A percentile compares a stretch with the other conserved stretches of the same genome.
Conservation (phyloP, 2,888 invertebrate genomes). For the Spodoptera littoralis region DNA sequence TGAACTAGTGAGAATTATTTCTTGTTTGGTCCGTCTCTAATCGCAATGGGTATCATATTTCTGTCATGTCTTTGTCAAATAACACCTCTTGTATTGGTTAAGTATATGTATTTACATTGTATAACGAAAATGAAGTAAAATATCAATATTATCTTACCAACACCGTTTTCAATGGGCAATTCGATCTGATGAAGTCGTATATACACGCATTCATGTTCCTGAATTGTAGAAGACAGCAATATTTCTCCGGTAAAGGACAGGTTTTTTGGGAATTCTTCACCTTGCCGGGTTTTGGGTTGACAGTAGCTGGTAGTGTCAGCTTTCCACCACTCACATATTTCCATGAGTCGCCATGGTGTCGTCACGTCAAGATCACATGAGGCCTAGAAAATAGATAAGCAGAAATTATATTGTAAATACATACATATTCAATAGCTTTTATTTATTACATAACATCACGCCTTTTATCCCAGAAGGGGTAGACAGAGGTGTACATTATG, state of each 20-base stretch:
- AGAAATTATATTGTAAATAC: not conserved
- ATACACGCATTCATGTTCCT: constrained; percentile 75
- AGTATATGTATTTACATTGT: no score
- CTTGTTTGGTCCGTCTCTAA: no score
- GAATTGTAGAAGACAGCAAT: constrained; percentile 61
- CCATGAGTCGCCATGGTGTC: constrained; percentile 78
- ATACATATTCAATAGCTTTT: not conserved
- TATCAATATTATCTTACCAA: constrained; percentile 29
- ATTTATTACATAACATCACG: no score
- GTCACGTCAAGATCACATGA: constrained; percentile 72
- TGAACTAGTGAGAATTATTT: no score
- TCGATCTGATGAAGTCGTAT: constrained; percentile 76
- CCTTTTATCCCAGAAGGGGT: no score
- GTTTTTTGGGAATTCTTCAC: constrained; percentile 69
- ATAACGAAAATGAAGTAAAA: no score
- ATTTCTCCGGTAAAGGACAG: constrained; percentile 77
- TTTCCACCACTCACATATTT: constrained; percentile 82
- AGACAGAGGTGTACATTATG: no score
- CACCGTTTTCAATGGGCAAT: constrained; percentile 72
- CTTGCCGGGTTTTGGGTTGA: constrained; percentile 66
- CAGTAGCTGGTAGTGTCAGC: constrained; percentile 77
- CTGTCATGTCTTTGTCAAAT: no score
- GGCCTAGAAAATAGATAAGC: constrained; percentile 61
- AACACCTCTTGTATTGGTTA: no score
- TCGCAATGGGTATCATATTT: no score